Conservation (phyloP, 2,113 vertebrate species). For the Rhombomys opimus region DNA sequence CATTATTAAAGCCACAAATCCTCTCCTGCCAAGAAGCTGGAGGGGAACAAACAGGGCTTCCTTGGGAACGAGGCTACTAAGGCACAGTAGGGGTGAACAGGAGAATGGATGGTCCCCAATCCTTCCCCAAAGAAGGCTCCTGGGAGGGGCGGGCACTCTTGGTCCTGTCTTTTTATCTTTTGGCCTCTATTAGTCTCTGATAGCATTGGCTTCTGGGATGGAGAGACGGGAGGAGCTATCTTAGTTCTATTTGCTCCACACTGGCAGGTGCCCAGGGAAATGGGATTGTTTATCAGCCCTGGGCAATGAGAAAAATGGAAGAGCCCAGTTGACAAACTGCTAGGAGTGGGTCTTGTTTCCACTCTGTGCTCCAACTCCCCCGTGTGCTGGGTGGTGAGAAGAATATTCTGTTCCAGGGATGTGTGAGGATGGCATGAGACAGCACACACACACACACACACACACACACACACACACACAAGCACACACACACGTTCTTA, state of each 20-base stretch:
- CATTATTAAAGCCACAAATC: slow-evolving; percentile 88
- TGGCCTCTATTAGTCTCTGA: not conserved
- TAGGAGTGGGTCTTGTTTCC: not conserved
- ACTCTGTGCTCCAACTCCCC: not conserved
- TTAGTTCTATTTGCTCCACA: not conserved
- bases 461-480: not conserved
- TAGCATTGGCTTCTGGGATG: not conserved
- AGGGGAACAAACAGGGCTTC: not conserved
- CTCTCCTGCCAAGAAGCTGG: slow-evolving; percentile 10
- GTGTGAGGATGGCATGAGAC: not conserved
- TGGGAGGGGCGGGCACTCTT: not conserved
- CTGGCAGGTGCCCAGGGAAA: not conserved
- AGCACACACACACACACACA: not conserved
- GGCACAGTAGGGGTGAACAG: not conserved
- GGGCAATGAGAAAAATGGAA: fast-evolving
- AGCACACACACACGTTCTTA: not conserved
- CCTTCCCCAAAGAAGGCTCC: not conserved
- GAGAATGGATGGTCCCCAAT: too few species aligned
- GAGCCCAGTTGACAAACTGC: fast-evolving
- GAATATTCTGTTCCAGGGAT: not conserved
- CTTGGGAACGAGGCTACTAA: not conserved
- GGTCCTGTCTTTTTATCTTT: not conserved
- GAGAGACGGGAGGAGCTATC: not conserved
- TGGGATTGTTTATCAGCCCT: not conserved
- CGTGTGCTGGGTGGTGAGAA: not conserved